Evolutionary conservation across 2,888 invertebrate genomes (phyloP).

Genomic region (Nineta flava): DNA sequence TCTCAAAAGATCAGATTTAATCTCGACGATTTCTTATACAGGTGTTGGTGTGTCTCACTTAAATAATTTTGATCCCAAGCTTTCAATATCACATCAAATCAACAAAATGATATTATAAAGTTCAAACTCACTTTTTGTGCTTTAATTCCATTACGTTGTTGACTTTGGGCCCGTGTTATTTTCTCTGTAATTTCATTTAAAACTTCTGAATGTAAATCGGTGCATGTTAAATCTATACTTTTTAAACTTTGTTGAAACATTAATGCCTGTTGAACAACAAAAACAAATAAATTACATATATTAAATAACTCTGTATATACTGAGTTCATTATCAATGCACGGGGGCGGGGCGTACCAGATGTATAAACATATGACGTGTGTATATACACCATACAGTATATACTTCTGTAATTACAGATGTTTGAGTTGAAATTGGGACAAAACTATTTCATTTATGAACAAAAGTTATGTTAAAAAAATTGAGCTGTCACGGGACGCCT

Average conservation of each 20-base stretch:
- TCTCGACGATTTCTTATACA: neutral
- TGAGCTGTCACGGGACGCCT: too few species aligned
- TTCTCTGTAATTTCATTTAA: constrained; percentile 60
- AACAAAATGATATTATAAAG: neutral
- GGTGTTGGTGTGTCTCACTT: neutral
- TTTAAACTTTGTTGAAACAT: constrained; percentile 68
- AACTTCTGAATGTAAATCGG: constrained; percentile 64
- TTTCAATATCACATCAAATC: neutral
- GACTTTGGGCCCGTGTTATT: constrained; percentile 52
- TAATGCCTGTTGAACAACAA: constrained; percentile 41
- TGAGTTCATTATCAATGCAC: too few species aligned
- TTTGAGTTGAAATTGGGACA: too few species aligned
- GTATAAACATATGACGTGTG: too few species aligned
- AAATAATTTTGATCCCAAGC: neutral
- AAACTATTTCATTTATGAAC: too few species aligned
- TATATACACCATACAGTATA: too few species aligned
- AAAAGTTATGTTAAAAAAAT: too few species aligned
- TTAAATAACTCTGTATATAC: too few species aligned
- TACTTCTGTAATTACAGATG: too few species aligned
- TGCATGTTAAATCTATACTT: constrained; percentile 53
- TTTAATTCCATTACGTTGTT: constrained; percentile 70
- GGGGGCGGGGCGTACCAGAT: too few species aligned
- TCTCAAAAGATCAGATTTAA: too few species aligned
- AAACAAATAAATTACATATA: neutral
- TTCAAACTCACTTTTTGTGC: constrained; percentile 61